A percentile compares a stretch with the other conserved stretches of the same genome.
Conservation (phyloP, 2,888 invertebrate species). For the Cerceris rybyensis region DNA sequence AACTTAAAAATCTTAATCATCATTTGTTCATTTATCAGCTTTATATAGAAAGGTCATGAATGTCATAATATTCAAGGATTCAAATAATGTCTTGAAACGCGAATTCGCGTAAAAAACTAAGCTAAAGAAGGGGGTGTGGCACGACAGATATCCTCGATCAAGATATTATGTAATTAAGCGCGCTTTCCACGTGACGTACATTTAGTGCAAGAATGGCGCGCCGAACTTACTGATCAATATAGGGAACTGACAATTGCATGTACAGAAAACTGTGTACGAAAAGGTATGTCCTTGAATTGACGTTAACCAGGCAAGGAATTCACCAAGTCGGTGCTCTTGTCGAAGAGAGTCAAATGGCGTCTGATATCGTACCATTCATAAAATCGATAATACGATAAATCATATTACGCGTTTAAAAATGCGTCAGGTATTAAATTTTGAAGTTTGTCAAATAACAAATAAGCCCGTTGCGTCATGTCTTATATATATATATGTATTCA, state of each 20-base stretch:
- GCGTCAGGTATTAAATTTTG: conserved; percentile 13
- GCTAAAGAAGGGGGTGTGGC: conserved; percentile 72
- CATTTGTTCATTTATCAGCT: not conserved
- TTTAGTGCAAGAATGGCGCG: conserved; percentile 62
- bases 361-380: conserved; percentile 44
- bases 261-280: conserved; percentile 43
- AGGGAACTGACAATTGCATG: conserved; percentile 47
- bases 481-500: not conserved
- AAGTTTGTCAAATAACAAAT: not conserved
- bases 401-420: conserved; percentile 5
- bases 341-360: conserved; percentile 55
- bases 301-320: not conserved
- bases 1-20: conserved; percentile 3
- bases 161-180: conserved; percentile 72
- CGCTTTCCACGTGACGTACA: conserved; percentile 73
- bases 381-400: conserved; percentile 58
- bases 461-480: not conserved
- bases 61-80: not conserved
- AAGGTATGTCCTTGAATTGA: conserved; percentile 44
- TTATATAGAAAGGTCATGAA: not conserved
- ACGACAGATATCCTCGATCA: conserved; percentile 53
- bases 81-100: not conserved
- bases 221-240: conserved; percentile 65
- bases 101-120: conserved; percentile 11
- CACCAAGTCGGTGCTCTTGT: conserved; percentile 22